Conservation (phyloP, 2,113 vertebrate genomes). For the Prunella fulvescens region DNA sequence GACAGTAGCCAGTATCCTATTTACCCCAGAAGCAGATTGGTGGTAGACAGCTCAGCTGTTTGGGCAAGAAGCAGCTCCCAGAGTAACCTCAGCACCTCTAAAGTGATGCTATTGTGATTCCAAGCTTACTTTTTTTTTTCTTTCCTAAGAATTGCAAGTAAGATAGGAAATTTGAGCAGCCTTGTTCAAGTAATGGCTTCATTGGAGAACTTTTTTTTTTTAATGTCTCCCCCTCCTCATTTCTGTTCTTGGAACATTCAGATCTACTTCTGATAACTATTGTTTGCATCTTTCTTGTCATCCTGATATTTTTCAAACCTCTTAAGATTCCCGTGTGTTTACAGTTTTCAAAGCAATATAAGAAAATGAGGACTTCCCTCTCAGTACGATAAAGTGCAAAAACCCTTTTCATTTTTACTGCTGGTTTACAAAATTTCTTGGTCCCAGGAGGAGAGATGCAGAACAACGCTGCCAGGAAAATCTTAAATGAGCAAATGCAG, state of each 20-base stretch:
- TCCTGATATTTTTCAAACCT: not conserved
- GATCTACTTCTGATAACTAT: not conserved
- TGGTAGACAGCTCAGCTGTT: not conserved
- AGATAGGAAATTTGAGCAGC: not conserved
- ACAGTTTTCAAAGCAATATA: not conserved
- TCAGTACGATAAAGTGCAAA: not conserved
- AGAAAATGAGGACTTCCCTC: not conserved
- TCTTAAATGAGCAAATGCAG: not conserved
- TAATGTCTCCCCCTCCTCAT: too few species aligned
- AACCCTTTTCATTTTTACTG: not conserved
- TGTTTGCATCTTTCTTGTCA: not conserved
- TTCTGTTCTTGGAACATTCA: not conserved
- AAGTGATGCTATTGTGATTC: not conserved
- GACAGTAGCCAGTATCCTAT: not conserved
- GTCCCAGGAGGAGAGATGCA: not conserved
- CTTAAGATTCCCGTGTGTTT: not conserved
- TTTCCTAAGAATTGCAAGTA: not conserved
- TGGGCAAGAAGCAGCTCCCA: not conserved
- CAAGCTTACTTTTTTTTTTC: not conserved
- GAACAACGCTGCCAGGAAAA: not conserved
- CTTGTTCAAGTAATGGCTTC: not conserved
- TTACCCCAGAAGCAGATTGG: slow-evolving; percentile 4
- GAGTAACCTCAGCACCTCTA: not conserved
- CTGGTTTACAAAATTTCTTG: not conserved
- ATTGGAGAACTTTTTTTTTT: not conserved